Conservation (phyloP, 2,113 vertebrate species). For the Cyprinodon tularosa region DNA sequence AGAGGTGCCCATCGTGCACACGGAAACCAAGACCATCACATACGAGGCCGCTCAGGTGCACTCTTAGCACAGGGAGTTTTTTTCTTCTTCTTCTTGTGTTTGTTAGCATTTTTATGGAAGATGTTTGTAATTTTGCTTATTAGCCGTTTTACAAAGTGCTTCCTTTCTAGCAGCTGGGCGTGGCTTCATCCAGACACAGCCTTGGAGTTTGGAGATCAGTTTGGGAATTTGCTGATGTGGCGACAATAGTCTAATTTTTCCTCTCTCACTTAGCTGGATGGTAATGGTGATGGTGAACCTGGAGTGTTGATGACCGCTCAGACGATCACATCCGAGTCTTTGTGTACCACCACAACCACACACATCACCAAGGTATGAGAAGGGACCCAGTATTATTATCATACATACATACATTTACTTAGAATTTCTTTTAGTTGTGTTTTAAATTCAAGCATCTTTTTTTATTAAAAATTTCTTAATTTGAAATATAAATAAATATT, state of each 20-base stretch:
- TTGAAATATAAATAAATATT: background rate
- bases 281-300: conserved; percentile 82
- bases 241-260: conserved; percentile 4
- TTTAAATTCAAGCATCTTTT: no score
- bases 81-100: background rate
- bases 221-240: background rate
- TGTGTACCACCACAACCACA: conserved; percentile 97
- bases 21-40: conserved; percentile 99
- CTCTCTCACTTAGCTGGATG: conserved; percentile 83
- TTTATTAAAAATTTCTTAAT: background rate
- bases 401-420: background rate
- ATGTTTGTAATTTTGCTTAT: background rate
- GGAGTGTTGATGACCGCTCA: conserved; percentile 94
- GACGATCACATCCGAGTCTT: conserved; percentile 95
- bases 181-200: conserved; percentile 20
- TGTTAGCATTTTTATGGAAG: background rate
- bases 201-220: background rate
- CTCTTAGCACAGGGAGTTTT: conserved; percentile 11
- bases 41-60: conserved; percentile 97
- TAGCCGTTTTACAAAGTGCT: conserved; percentile 7
- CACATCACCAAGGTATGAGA: conserved; percentile 97
- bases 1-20: conserved; percentile 99
- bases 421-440: background rate
- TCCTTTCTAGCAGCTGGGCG: conserved; percentile 39
- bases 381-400: no score